Evolutionary conservation across 1,140 invertebrate genomes (phyloP), one percentile per base, ranked within the genome.

Genomic region (Stegodyphus dumicola): DNA sequence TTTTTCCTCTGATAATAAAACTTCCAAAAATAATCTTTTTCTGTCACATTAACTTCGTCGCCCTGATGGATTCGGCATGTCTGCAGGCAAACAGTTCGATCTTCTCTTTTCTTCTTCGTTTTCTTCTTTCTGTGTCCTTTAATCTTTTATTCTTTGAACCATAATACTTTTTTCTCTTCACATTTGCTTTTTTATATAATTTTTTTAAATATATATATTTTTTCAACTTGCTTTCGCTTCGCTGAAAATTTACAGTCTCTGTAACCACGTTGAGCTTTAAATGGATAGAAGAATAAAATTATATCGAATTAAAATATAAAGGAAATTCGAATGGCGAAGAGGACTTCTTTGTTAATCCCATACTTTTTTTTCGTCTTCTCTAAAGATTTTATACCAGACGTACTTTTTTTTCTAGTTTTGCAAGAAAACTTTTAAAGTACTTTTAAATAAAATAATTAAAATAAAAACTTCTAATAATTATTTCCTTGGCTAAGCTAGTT

Each of bases 11-110:
- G 13, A 52, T 76, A 76, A 76, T 76, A 76, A 76, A 76, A 76
- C 53, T 76, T 76, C 74, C 64, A 76, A 76, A 76, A 76, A 76
- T 76, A 76, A 76, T 65, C 13, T 65, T 76, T 56, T 76, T 76
- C 74, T 76, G 52, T 76, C 74, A 76, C 74, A 76, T 76, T 76
- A 76, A 60, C 54, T 64, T 60, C 54, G 54, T 33, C 54, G 18
- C 54, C 56, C 64, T 76, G 54, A 76, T 76, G 64, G 74, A 76
- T 64, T 56, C 56, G n/a, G 64, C 74, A 64, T 49, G 15, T 52
- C 74, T 76, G 11, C 74, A 76, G 74, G 74, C 74, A 76, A 76
- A 76, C 64, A 76, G 74, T 76, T 49, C 54, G 10, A 76, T 76
- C 64, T 76, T 33, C 33, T 33, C 33, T 33, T 33, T 33, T 33